Base-by-base conservation (phyloP, 2,888 invertebrate species). In the Deilephila porcellus region DNA sequence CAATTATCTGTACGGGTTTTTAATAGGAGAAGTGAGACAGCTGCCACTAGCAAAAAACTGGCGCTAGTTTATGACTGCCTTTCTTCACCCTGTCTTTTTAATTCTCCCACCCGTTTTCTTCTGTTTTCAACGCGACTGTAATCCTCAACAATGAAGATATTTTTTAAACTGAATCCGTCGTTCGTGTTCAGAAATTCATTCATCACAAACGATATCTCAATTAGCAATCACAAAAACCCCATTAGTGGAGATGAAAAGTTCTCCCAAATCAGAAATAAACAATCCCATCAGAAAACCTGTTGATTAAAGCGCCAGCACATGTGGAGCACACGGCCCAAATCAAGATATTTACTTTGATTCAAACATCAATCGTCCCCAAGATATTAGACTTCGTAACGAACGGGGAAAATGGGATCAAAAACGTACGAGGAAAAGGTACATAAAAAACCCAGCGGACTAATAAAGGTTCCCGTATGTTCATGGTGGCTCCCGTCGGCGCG, bases 331-430 rank as follows among this genome's bases (percentile, higher is more conserved):
- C 19, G 6, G 14, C 7, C 45, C 67, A 67, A 67, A 67, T 52
- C 67, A 67, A 45, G 64, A 67, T 67, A 67, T 67, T 67, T 67
- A 52, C 67, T 67, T 67, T 52, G 67, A 56, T 56, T 56, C 56
- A 52, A 52, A 67, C 67, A 67, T 67, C 67, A 67, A 67, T 67
- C 67, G 67, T 56, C 56, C 56, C 14, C 25, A 20, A 14, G 11
- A 52, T 67, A 67, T 67, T 67, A 67, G 45, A 67, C 20, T 45
- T 29, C 25, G 60, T 67, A 67, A 67, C 25, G 67, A 67, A 67
- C 67, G 45, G 45, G 67, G 67, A 67, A 67, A 67, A 67, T 67
- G 25, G 25, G 17, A 67, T 67, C 67, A 67, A 67, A 52, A 67
- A 67, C 45, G 64, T 67, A 67, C 52, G 25, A 67, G 67, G 67